Conservation (phyloP, 2,113 vertebrate genomes). For the Mus musculus region DNA sequence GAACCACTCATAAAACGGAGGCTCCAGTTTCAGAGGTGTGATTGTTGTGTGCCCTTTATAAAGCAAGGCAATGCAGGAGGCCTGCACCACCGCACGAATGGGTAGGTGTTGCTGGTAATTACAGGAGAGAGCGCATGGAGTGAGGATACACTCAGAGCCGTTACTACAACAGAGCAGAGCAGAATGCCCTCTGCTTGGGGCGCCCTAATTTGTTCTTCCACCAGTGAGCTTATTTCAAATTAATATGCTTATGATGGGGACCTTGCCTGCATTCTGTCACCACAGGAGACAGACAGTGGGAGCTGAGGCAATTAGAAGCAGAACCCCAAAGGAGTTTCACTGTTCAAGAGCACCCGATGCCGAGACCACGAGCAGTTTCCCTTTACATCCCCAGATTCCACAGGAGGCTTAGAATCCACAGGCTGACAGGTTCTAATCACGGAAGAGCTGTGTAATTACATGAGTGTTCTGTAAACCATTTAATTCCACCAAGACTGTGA, state of each 20-base stretch:
- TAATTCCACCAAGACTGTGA: neutral
- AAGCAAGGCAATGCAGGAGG: neutral
- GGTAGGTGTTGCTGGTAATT: neutral
- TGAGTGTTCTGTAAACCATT: neutral
- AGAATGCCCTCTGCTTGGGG: neutral
- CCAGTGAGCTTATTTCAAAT: neutral
- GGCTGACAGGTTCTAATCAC: neutral
- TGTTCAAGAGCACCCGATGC: too few relatives aligned
- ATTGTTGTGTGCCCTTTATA: neutral
- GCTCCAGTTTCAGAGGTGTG: neutral
- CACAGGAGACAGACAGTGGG: neutral
- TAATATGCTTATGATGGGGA: neutral
- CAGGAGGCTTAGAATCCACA: neutral
- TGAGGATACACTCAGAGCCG: neutral
- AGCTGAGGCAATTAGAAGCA: neutral
- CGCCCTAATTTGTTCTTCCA: neutral
- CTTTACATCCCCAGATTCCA: neutral
- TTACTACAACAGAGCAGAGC: accelerated
- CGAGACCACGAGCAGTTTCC: accelerated
- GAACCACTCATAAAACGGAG: neutral
- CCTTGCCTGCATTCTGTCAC: neutral
- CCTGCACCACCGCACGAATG: accelerated
- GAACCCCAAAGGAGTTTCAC: neutral
- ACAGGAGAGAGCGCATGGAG: neutral
- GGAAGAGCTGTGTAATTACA: neutral